Evolutionary conservation across 2,113 vertebrate species (phyloP).

Genomic region (Hippocampus comes): DNA sequence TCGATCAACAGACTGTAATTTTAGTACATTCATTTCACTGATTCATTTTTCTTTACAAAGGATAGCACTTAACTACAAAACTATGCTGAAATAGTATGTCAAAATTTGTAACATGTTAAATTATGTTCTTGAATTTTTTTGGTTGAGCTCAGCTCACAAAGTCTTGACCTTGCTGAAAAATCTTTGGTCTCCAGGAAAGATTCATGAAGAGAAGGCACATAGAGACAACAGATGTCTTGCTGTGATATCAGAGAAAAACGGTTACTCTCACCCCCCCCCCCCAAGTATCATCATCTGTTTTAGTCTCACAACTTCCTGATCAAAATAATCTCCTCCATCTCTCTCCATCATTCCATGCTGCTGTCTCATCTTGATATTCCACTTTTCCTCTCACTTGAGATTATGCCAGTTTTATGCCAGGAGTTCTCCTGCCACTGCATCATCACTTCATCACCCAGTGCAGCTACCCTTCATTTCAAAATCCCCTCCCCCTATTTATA

Average conservation of each 20-base stretch:
- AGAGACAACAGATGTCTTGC: conserved; percentile 29
- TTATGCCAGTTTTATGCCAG: neutral
- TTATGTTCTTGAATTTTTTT: too few species aligned
- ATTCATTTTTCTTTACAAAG: too few species aligned
- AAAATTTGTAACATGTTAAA: too few species aligned
- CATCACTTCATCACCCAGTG: neutral
- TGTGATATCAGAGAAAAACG: conserved; percentile 7
- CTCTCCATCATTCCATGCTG: conserved; percentile 2
- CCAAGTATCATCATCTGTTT: conserved; percentile 27
- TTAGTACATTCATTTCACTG: too few species aligned
- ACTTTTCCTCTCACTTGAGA: neutral
- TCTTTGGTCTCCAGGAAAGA: conserved; percentile 47
- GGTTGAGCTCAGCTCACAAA: conserved; percentile 5
- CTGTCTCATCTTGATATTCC: neutral
- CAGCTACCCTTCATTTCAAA: neutral
- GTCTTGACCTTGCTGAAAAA: conserved; percentile 50
- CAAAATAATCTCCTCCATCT: conserved; percentile 5
- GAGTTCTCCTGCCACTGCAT: neutral
- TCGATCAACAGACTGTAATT: too few species aligned
- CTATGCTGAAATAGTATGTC: too few species aligned
- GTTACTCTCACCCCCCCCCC: neutral
- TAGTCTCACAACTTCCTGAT: conserved; percentile 4
- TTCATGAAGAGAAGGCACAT: conserved; percentile 46
- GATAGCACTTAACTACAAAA: too few species aligned
- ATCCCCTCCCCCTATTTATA: neutral